Evolutionary conservation across 2,113 vertebrate species (phyloP), one percentile per base, ranked within the genome.

Genomic region (Helogale parvula): DNA sequence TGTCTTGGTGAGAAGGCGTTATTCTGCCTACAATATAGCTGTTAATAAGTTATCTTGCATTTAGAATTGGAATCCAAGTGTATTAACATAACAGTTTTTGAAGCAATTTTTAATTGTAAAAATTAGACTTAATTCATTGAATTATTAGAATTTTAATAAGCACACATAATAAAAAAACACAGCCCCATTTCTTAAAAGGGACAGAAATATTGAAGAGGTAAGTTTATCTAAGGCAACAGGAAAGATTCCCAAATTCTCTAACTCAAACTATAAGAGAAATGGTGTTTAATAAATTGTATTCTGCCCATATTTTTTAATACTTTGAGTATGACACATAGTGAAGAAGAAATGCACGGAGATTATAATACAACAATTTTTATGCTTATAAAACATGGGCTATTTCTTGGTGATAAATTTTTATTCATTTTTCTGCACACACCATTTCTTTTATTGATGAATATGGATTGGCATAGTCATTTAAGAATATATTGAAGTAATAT

Each of bases 401-500:
- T 97, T 96, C 94, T 98, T 97, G 79, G 35, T 98, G 94, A 98
- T 98, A 98, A 96, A 96, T 95, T 98, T 98, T 97, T 98, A 98
- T 98, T 98, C 97, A 97, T 96, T 97, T 98, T 92, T 98, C 96
- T 98, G n/a, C 90, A 80, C 90, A 88, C n/a, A 96, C 94, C 94
- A 97, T 97, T 98, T 98, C 76, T 97, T 95, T 92, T 97, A 95
- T 97, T 98, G 98, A 98, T 98, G 96, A 99, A 96, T 96, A 96
- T 97, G 84, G 93, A 97, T 98, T 98, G 97, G 79, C 90, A 96
- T 96, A 98, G 96, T 98, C 97, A 97, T 96, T 98, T 98, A 98
- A 97, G 93, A 96, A 63, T 98, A 98, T 97, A 98, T 98, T 98
- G 97, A 98, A 98, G 96, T 98, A 98, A 97, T 98, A 96, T 97